phyloP scores from a whole-genome alignment of 2,888 invertebrate genomes.

The Parapristionchus giblindavisi region DNA sequence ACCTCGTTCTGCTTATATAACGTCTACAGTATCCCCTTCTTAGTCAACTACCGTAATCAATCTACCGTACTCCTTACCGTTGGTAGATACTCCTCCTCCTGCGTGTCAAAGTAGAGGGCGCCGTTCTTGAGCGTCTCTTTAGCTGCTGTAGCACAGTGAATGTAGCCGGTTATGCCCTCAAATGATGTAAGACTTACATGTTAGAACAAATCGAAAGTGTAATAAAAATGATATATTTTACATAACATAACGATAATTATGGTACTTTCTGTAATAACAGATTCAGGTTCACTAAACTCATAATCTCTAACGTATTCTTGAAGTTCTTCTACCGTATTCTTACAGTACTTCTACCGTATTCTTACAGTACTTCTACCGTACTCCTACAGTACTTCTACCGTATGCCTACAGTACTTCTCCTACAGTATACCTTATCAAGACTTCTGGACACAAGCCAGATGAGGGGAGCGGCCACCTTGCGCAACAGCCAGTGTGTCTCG shows the following conservation, averaged over 20 bases:
- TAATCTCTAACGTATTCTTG: no score
- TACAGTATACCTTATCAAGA: slow-evolving; percentile 55
- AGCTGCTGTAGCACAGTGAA: slow-evolving; percentile 82
- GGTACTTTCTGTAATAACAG: no score
- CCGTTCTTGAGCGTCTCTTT: slow-evolving; percentile 77
- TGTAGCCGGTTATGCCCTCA: slow-evolving; percentile 83
- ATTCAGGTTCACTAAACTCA: no score
- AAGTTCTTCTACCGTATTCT: no score
- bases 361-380: no score
- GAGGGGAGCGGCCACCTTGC: slow-evolving; percentile 63
- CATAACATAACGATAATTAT: no score
- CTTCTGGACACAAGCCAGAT: slow-evolving; percentile 65
- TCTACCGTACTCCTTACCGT: slow-evolving; percentile 48
- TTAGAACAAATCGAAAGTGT: no score
- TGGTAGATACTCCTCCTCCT: slow-evolving; percentile 52
- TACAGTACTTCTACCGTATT: no score
- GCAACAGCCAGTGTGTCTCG: slow-evolving; percentile 59
- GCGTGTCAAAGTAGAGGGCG: slow-evolving; percentile 75
- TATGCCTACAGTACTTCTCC: neutral
- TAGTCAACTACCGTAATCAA: no score
- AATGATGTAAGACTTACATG: neutral
- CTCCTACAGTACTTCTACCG: no score
- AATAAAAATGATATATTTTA: no score
- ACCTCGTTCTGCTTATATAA: no score
- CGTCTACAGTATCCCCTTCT: slow-evolving; percentile 10